Base-by-base conservation (phyloP, 2,797 vertebrate species). In the Spea hammondii region DNA sequence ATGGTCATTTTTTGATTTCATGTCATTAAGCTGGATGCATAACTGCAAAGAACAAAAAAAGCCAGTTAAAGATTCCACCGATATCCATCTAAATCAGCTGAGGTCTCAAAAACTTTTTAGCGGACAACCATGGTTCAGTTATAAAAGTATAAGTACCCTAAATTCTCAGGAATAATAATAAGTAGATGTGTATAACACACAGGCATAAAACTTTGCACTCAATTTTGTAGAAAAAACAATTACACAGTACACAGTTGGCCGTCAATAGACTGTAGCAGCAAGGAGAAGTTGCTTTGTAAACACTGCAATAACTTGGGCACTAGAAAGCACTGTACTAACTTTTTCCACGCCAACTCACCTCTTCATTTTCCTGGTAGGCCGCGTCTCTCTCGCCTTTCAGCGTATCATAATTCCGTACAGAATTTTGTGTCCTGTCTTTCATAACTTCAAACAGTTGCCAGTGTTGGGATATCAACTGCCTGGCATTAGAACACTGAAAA, bases 371-470 rank as follows among this genome's bases (percentile, higher is more conserved):
- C 11, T 49, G 7, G 48, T 73, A 54, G 2, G 87, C 86, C 82
- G 83, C 51, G 46, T 85, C 80, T 72, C 85, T 86, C 71, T 86
- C 85, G 69, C 83, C 64, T 62, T 82, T 4, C n/a, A 86, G 86
- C 60, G 80, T 75, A 74, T 92, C 89, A 5, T 85, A 87, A 62
- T 92, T 86, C 12, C 79, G 84, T 84, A 94, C 79, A 49, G 85
- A 83, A 14, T 65, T 76, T 54, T 66, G 83, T 4, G 92, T 87
- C 83, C 88, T 93, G 78, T 91, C 80, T 12, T 89, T 91, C 83
- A 95, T 91, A 81, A 83, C 84, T 82, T 87, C 76, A 6, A 92
- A 86, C 8, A 91, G 73, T 4, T 88, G 89, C 67, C 47, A 75
- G n/a, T 86, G 88, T 73, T 74, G 90, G 83, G 86, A 87, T 74